Evolutionary conservation across 2,113 vertebrate species (phyloP), one percentile per base, ranked within the genome.

Genomic region (Emydura subglobosa): DNA sequence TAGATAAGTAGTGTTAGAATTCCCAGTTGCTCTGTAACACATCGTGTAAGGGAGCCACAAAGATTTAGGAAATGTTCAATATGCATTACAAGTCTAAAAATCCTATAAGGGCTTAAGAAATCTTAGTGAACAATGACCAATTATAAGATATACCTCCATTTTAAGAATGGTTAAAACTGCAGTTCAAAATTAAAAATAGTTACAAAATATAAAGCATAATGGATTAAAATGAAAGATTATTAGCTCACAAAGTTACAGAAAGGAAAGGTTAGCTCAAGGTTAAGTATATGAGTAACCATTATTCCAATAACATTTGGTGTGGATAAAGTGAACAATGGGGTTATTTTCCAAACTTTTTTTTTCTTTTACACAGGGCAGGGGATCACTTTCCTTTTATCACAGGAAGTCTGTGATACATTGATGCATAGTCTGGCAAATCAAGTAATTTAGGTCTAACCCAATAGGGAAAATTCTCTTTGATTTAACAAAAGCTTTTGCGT

Each of bases 161-260:
- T 93, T 93, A 95, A 94, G 65, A 91, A 3, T 5, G 68, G 47
- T 90, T 14, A 80, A 68, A 88, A 31, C 0, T 57, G 2, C 34
- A 91, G 44, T 54, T 83, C 31, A 76, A 91, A 27, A 90, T 90
- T 54, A 54, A 83, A 89, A 34, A 57, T 11, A 86, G 42, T 74
- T 79, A 90, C 3, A 82, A 96, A 94, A 80, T 11, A 82, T 3
- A 79, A 78, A 90, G 51, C 21, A 42, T 2, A 83, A 87, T 8
- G 1, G 55, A 34, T 49, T 12, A 83, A 79, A 85, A 9, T 17
- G 85, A 92, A 87, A 57, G 7, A 83, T 29, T 89, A 42, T 13
- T 57, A 78, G 22, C 10, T 94, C n/a, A 85, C 82, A 96, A 89
- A n/a, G 31, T 34, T 90, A 85, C 21, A 90, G 51, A 86, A 94